Evolutionary conservation across 2,888 invertebrate species (phyloP), one percentile per base, ranked within the genome.

Genomic region (Argynnis bischoffii): DNA sequence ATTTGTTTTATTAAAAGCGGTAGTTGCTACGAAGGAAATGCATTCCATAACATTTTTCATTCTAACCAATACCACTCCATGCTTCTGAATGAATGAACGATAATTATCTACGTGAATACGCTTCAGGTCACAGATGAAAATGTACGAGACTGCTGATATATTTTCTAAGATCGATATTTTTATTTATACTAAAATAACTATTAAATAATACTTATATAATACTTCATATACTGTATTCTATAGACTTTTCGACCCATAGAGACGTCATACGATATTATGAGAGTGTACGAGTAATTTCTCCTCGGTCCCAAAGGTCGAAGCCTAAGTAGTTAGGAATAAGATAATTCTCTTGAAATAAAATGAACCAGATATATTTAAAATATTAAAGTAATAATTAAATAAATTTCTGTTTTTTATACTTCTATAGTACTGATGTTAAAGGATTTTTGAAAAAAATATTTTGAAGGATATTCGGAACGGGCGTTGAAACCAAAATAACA

Each of bases 61-160:
- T 41, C 51, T 4, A 35, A 51, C 8, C 41, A 35, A 51, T 41
- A 35, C 14, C 51, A 53, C 35, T 54, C 14, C 54, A n/a, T 66
- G 66, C n/a, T 18, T 15, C 48, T 50, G 66, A 46, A 66, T 55
- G 48, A 55, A 55, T 13, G 21, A 61, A 54, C 66, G 48, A 48
- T 50, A 55, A 18, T 18, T 51, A 31, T 50, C 16, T 51, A 51
- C 61, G 35, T 51, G 51, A 51, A 51, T 18, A 41, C 15, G 41
- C 51, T 21, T 8, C 6, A 61, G 18, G 35, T 61, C n/a, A 26
- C 48, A 26, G 15, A 47, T 26, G 57, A 21, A 57, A 41, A 41
- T 41, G 35, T 41, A 41, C 35, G 3, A 8, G 35, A 57, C 6
- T 47, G n/a, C 1, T n/a, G 15, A 26, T 3, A 41, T 41, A 41